Conservation (phyloP, 2,888 invertebrate species). For the Rhingia rostrata region DNA sequence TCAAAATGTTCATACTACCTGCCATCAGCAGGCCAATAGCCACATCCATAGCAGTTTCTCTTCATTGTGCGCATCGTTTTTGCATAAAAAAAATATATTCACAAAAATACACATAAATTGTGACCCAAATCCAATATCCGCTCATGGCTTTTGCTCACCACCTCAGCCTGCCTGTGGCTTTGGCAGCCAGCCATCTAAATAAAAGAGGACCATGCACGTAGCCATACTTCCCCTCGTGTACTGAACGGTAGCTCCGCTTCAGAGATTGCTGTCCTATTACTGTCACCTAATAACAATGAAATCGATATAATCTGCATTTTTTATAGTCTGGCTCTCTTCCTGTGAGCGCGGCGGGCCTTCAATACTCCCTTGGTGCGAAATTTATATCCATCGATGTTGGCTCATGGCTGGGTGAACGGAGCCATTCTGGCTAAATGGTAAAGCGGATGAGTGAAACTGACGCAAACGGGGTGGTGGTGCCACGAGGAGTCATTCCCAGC, state of each 20-base stretch:
- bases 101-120: slow-evolving; percentile 35
- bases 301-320: slow-evolving; percentile 64
- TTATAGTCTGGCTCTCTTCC: slow-evolving; percentile 24
- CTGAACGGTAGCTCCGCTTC: slow-evolving; percentile 27
- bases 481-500: neutral
- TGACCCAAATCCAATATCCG: slow-evolving; percentile 41
- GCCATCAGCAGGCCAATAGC: neutral
- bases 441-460: slow-evolving; percentile 28
- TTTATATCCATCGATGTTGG: slow-evolving; percentile 17
- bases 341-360: slow-evolving; percentile 23
- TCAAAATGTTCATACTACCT: slow-evolving; percentile 1
- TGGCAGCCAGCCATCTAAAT: slow-evolving; percentile 38
- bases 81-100: slow-evolving; percentile 21
- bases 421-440: slow-evolving; percentile 18
- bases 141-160: slow-evolving; percentile 12
- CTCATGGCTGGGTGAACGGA: slow-evolving; percentile 30
- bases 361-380: slow-evolving; percentile 27
- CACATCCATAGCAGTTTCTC: neutral
- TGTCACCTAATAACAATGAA: slow-evolving; percentile 63
- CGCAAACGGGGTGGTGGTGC: slow-evolving; percentile 11
- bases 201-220: slow-evolving; percentile 32
- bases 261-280: slow-evolving; percentile 60
- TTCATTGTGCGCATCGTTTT: slow-evolving; percentile 17
- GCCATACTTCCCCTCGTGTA: slow-evolving; percentile 5
- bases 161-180: slow-evolving; percentile 13